Conservation (phyloP, 2,888 invertebrate genomes). For the Caenorhabditis angaria region DNA sequence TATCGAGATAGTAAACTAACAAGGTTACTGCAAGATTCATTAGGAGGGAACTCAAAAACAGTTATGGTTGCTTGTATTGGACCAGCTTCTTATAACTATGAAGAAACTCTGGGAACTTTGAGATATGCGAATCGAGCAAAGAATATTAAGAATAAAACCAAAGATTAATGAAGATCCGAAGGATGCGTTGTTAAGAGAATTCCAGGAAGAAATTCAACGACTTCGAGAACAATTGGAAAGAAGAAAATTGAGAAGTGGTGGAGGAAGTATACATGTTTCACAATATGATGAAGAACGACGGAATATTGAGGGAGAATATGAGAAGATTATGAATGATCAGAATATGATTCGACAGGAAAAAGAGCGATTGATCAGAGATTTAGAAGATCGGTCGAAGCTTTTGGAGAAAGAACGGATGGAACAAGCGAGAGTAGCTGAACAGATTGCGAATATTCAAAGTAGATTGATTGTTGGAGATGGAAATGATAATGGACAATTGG, state of each 20-base stretch:
- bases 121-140: constrained; percentile 92
- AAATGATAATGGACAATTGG: constrained; percentile 83
- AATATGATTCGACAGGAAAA: constrained; percentile 56
- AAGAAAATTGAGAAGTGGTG: constrained; percentile 68
- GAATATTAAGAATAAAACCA: constrained; percentile 98
- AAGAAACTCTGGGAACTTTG: constrained; percentile 83
- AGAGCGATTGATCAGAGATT: constrained; percentile 34
- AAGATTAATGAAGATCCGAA: constrained; percentile 95
- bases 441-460: constrained; percentile 82
- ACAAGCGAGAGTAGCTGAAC: constrained; percentile 57
- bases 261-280: constrained; percentile 7
- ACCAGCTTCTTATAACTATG: constrained; percentile 95
- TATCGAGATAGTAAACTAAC: constrained; percentile 98
- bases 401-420: constrained; percentile 70
- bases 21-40: constrained; percentile 90
- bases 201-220: constrained; percentile 82
- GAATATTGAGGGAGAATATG: constrained; percentile 74
- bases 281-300: constrained; percentile 73
- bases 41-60: constrained; percentile 98
- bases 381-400: constrained; percentile 23
- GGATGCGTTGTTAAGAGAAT: constrained; percentile 85
- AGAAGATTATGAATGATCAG: constrained; percentile 73
- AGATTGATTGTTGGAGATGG: constrained; percentile 85
- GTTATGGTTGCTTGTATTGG: constrained; percentile 99
- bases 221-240: constrained; percentile 52